Evolutionary conservation across 2,888 invertebrate genomes (phyloP).

Genomic region (Latrodectus elegans): DNA sequence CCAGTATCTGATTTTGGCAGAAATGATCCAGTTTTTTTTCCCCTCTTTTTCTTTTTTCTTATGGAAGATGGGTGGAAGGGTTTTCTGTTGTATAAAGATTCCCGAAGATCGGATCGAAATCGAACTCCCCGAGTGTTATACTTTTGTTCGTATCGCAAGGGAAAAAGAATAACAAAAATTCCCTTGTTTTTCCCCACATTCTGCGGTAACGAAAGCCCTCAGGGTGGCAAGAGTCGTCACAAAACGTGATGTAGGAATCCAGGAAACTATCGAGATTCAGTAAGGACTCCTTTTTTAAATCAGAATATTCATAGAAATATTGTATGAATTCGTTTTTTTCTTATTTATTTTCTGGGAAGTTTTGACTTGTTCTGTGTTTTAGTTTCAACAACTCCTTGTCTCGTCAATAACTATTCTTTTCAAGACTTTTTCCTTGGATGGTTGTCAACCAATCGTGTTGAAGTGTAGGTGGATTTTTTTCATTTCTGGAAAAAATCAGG

Average conservation of each 20-base stretch:
- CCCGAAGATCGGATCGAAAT: not conserved
- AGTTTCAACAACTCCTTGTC: too few species aligned
- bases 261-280: not conserved
- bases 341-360: too few species aligned
- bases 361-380: too few species aligned
- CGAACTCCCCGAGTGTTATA: not conserved
- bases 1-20: conserved; percentile 36
- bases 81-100: not conserved
- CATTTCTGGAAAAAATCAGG: too few species aligned
- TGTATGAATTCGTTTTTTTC: too few species aligned
- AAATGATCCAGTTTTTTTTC: not conserved
- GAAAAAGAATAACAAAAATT: not conserved
- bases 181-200: not conserved
- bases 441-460: too few species aligned
- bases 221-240: conserved; percentile 5
- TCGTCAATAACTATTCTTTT: too few species aligned
- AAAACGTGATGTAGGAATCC: conserved; percentile 2
- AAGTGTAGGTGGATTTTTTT: too few species aligned
- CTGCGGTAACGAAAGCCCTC: not conserved
- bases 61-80: not conserved
- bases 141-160: not conserved
- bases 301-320: conserved; percentile 1
- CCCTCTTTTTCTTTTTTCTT: not conserved
- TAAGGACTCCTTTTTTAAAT: not conserved
- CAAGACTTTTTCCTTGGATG: too few species aligned